Conservation (phyloP, 2,888 invertebrate species). For the Dicyrtomina minuta region DNA sequence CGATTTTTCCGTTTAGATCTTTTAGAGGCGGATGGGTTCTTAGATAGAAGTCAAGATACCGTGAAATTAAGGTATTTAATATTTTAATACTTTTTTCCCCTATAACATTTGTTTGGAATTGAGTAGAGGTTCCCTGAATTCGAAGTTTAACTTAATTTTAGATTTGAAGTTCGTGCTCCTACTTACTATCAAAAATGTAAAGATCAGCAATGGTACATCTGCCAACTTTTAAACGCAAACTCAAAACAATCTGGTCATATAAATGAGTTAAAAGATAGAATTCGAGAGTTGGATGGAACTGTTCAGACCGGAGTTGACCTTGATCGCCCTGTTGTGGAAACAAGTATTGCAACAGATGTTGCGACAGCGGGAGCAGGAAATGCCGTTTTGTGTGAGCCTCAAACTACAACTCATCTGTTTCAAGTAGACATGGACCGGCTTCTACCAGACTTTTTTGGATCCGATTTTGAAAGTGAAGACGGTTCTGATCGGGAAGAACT, state of each 20-base stretch:
- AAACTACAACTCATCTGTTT: no score
- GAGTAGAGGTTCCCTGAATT: not conserved
- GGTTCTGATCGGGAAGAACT: conserved; percentile 30
- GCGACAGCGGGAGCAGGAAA: conserved; percentile 1
- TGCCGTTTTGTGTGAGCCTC: not conserved
- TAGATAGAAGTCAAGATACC: conserved; percentile 79
- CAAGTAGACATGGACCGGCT: conserved; percentile 19
- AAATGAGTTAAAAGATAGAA: conserved; percentile 74
- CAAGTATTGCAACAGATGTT: not conserved
- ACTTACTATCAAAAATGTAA: conserved; percentile 91
- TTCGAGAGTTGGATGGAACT: conserved; percentile 19
- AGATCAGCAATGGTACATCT: conserved; percentile 90
- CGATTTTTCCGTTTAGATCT: conserved; percentile 87
- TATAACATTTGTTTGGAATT: not conserved
- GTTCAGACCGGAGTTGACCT: not conserved
- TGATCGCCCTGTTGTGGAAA: conserved; percentile 9
- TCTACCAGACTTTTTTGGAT: conserved; percentile 21
- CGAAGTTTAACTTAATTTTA: conserved; percentile 9
- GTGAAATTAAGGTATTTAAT: conserved; percentile 78
- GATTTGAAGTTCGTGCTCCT: conserved; percentile 72
- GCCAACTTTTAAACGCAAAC: conserved; percentile 64
- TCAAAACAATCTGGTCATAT: conserved; percentile 74
- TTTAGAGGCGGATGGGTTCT: conserved; percentile 84
- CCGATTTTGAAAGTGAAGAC: conserved; percentile 35
- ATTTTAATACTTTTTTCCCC: not conserved